These are phyloP conservation scores for Margarornis squamiger DNA, from an alignment of 2,797 vertebrate species.

Conservation along the genomic window DNA sequence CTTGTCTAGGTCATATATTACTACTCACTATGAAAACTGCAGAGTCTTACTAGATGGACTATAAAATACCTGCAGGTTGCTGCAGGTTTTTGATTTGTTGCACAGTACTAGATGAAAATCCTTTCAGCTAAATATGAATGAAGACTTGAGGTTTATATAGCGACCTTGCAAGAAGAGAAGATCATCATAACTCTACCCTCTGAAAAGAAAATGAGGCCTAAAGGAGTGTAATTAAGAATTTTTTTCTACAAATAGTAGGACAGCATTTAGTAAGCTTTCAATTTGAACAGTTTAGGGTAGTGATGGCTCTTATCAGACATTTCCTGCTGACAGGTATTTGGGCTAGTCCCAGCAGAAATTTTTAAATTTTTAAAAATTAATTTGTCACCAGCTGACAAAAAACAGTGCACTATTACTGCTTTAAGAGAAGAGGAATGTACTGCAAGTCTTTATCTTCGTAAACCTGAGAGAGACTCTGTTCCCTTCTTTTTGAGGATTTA, in stretches of 20 bases:
- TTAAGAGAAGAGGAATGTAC: not conserved
- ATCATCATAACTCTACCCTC: constrained; percentile 20
- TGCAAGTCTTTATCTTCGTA: not conserved
- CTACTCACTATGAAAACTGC: constrained; percentile 66
- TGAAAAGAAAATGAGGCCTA: constrained; percentile 47
- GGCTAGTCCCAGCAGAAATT: not conserved
- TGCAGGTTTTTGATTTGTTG: constrained; percentile 68
- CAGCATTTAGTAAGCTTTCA: not conserved
- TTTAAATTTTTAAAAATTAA: not conserved
- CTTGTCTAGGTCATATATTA: constrained; percentile 74
- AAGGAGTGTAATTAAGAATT: constrained; percentile 19
- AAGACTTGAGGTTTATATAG: constrained; percentile 29
- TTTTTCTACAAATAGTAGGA: constrained; percentile 6
- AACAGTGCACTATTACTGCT: not conserved
- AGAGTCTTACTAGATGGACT: constrained; percentile 61
- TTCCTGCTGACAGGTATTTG: not conserved
- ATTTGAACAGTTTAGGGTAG: not conserved
- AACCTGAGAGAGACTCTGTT: not conserved
- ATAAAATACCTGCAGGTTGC: constrained; percentile 57
- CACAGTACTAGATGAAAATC: constrained; percentile 59
- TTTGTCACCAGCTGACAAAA: not conserved
- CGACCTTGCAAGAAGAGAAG: constrained; percentile 30
- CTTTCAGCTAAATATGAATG: constrained; percentile 70
- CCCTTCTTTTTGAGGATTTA: not conserved
- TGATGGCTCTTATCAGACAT: not conserved